Percentiles rank a stretch among this genome's conserved stretches.
phyloP scores from a whole-genome alignment of 2,797 vertebrate genomes.

The Mus caroli region DNA sequence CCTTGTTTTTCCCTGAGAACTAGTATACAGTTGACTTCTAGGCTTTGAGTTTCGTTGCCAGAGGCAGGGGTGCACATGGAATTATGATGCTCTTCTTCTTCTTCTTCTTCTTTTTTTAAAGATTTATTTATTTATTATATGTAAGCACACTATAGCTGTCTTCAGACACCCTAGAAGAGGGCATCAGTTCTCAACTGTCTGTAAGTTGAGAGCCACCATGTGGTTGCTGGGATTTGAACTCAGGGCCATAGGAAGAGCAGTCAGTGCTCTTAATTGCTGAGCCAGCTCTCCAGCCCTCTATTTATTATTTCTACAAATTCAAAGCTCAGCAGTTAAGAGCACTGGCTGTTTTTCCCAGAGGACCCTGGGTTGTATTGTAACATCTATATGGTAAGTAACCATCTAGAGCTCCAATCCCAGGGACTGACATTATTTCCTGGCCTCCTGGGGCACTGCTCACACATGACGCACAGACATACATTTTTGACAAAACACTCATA shows the following conservation, averaged over 20 bases:
- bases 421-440: neutral
- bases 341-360: neutral
- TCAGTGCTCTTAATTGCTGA: no score
- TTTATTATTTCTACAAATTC: no score
- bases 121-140: no score
- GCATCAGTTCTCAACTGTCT: no score
- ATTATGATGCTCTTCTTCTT: no score
- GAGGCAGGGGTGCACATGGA: neutral
- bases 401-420: neutral
- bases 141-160: no score
- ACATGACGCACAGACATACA: neutral
- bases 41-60: neutral
- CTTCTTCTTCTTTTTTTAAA: no score
- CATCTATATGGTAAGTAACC: neutral
- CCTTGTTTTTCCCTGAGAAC: neutral
- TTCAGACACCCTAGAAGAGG: no score
- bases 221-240: no score
- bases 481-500: neutral
- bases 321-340: neutral
- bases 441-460: neutral
- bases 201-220: no score
- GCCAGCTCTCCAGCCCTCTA: no score
- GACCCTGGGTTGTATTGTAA: neutral
- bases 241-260: no score
- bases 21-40: neutral